Conservation (phyloP, 2,888 invertebrate genomes). For the Chloroclysta siterata region DNA sequence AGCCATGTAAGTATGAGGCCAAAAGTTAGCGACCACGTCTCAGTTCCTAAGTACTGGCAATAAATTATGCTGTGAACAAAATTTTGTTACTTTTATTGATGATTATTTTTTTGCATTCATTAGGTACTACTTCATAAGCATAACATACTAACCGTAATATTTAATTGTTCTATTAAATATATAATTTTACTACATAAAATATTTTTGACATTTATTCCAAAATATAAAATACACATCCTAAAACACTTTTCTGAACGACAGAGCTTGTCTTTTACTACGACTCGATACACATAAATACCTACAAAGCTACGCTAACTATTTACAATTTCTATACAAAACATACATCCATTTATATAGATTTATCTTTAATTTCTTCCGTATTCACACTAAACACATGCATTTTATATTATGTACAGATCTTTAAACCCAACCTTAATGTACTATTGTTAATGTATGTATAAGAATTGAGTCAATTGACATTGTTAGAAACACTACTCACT, state of each 20-base stretch:
- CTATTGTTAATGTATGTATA: slow-evolving; percentile 7
- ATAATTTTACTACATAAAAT: slow-evolving; percentile 9
- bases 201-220: slow-evolving; percentile 2
- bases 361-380: slow-evolving; percentile 30
- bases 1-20: no score
- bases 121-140: no score
- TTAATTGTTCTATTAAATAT: slow-evolving; percentile 4
- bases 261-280: slow-evolving; percentile 38
- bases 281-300: slow-evolving; percentile 35
- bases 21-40: no score
- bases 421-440: slow-evolving; percentile 28
- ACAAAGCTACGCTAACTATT: slow-evolving; percentile 49
- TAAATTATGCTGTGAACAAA: no score
- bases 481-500: not conserved
- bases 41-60: no score
- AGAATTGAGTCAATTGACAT: slow-evolving; percentile 18
- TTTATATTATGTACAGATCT: slow-evolving; percentile 45
- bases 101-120: no score
- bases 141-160: not conserved
- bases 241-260: slow-evolving; percentile 1
- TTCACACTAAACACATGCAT: slow-evolving; percentile 33
- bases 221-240: slow-evolving; percentile 3
- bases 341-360: slow-evolving; percentile 30
- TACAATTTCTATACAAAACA: slow-evolving; percentile 61
- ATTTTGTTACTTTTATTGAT: no score